Base-by-base conservation (phyloP, 2,113 vertebrate genomes). In the Tympanuchus pallidicinctus region DNA sequence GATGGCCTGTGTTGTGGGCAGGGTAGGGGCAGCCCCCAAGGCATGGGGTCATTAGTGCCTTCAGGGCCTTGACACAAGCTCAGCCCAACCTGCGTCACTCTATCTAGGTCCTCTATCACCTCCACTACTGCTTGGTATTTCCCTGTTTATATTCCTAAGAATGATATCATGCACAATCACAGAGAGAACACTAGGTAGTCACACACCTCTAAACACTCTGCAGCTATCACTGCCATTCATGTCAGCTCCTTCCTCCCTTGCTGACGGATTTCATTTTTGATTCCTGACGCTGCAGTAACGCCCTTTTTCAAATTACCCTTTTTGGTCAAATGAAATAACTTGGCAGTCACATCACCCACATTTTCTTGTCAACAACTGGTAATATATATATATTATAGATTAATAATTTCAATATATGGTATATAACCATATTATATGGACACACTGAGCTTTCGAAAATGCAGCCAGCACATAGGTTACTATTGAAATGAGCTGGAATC, bases 51-150 rank as follows among this genome's bases (percentile, higher is more conserved):
- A 3, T 7, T 19, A 25, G 22, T 40, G 4, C 34, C 30, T 59
- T 40, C 2, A 2, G 36, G 10, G 30, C 5, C 22, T 47, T 47
- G 25, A 24, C 28, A 47, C 15, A 34, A 15, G 59, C 17, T 36
- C 34, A 20, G 32, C 21, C 50, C 45, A 22, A 43, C 3, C 27
- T 19, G 5, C 0, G 0, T 5, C n/a, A 27, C 36, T 13, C 36
- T 13, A 52, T 73, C 24, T 16, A 65, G 20, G 65, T 42, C 13
- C 28, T 66, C 5, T 12, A 71, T 7, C 40, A n/a, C 24, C 27
- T 54, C 25, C 34, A 27, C 11, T 48, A 47, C 30, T 71, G 47
- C n/a, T 70, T 43, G 47, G 11, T 63, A 27, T 43, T 63, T 42
- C n/a, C 19, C n/a, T 21, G 7, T 14, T 73, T 61, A 34, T 4